Conservation (phyloP, 2,113 vertebrate species). For the Eira barbara region DNA sequence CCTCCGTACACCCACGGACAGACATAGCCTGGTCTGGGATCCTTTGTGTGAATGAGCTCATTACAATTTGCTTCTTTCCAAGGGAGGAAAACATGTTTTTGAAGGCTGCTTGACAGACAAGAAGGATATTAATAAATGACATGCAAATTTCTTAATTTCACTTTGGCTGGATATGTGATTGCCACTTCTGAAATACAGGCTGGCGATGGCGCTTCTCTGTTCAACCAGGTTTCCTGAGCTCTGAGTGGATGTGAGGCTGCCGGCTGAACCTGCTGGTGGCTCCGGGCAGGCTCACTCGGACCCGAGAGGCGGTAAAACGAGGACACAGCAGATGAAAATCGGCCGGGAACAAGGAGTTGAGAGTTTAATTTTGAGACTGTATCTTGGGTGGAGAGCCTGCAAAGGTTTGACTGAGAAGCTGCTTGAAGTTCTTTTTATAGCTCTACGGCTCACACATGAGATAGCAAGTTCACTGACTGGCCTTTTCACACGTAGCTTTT, state of each 20-base stretch:
- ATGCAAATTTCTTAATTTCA: constrained; percentile 76
- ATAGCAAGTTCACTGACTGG: not conserved
- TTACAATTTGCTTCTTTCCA: constrained; percentile 59
- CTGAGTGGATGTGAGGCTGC: not conserved
- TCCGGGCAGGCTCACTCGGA: not conserved
- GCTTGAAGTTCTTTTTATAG: constrained; percentile 62
- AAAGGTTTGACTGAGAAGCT: constrained; percentile 41
- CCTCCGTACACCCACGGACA: not conserved
- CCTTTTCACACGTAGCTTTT: not conserved
- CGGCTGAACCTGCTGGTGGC: not conserved
- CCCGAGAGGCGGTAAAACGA: not conserved
- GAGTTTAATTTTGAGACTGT: constrained; percentile 2
- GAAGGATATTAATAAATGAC: constrained; percentile 79
- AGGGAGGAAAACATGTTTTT: constrained; percentile 75
- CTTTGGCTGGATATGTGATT: constrained; percentile 70
- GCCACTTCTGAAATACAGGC: constrained; percentile 67
- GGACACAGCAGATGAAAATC: not conserved
- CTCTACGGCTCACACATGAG: not conserved
- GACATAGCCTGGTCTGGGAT: constrained; percentile 2
- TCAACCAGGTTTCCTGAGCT: not conserved
- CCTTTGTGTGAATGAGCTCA: constrained; percentile 27
- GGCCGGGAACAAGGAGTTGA: not conserved
- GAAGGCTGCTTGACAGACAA: constrained; percentile 75
- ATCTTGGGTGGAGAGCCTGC: not conserved
- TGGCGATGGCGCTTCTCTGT: constrained; percentile 28